Percentiles rank a stretch among this genome's conserved stretches.
Conservation (phyloP, 2,888 invertebrate species). For the Brachypalpus laphriformis region DNA sequence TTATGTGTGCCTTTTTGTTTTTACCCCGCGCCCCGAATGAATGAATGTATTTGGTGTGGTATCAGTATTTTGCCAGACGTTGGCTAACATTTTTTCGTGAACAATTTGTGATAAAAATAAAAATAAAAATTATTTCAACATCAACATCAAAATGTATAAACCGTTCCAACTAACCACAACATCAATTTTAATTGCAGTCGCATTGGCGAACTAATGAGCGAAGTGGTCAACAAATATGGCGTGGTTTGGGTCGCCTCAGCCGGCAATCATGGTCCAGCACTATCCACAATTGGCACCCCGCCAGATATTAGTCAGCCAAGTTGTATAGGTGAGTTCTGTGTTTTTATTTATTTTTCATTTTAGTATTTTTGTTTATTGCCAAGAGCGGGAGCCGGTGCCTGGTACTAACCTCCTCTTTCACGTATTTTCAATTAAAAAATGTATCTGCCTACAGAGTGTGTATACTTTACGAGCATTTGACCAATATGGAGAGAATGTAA, state of each 20-base stretch:
- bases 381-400: conserved; percentile 28
- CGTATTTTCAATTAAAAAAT: conserved; percentile 42
- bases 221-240: conserved; percentile 95
- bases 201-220: conserved; percentile 92
- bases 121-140: conserved; percentile 46
- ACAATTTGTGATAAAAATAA: conserved; percentile 21
- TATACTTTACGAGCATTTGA: conserved; percentile 30
- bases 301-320: conserved; percentile 92
- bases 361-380: conserved; percentile 61
- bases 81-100: conserved; percentile 8
- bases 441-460: conserved; percentile 1
- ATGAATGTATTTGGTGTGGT: conserved; percentile 42
- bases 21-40: neutral
- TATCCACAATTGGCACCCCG: conserved; percentile 95
- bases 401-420: conserved; percentile 27
- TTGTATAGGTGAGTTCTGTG: conserved; percentile 87
- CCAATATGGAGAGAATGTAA: conserved; percentile 57
- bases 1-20: conserved; percentile 6
- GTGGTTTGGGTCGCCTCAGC: conserved; percentile 97
- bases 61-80: conserved; percentile 40
- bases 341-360: conserved; percentile 29
- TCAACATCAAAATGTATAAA: conserved; percentile 51
- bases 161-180: conserved; percentile 69
- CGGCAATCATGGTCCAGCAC: conserved; percentile 90
- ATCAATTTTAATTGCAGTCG: conserved; percentile 85